Base-by-base conservation (phyloP, 2,797 vertebrate genomes). In the Sandelia bainsii region DNA sequence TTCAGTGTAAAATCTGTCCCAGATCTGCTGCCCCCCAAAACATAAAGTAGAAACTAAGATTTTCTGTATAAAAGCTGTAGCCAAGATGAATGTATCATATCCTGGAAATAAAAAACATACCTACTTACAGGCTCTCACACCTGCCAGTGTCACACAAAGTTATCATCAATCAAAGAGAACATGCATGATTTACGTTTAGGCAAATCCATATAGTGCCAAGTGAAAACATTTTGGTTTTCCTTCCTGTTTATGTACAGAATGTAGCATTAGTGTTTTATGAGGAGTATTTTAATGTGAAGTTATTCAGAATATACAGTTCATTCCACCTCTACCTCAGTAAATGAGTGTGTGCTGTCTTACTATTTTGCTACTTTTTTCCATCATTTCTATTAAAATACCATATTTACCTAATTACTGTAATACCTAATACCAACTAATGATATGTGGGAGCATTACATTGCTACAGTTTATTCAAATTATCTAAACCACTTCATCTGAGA, bases 1-100 rank as follows among this genome's bases (percentile, higher is more conserved):
- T 70, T 72, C 34, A 66, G 67, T 79, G 76, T 79, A 82, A 85
- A 89, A 80, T 85, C 73, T 80, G 75, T 85, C 85, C 80, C 79
- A 84, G 67, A 89, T 85, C 86, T 86, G 59, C 67, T 79, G 46
- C 73, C 69, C 58, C 53, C 29, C 65, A 78, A 81, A 65, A 61
- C 34, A 76, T 49, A 14, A 75, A 80, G 58, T 56, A 13, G 25
- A 82, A 79, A 80, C 59, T 66, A 68, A 78, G 63, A 70, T 62
- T 22, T 70, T 67, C 37, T 57, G 37, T 12, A 37, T 56, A 72
- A 74, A 82, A 70, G 54, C 69, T 57, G 52, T 25, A 81, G 76
- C 74, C 79, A 81, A 76, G 39, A 73, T 72, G 80, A 62, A 74
- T 63, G 68, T 65, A 70, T 29, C 49, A 40, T 59, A 69, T 67